phyloP scores from a whole-genome alignment of 2,888 invertebrate species.

The Kryphioiulus occultus region DNA sequence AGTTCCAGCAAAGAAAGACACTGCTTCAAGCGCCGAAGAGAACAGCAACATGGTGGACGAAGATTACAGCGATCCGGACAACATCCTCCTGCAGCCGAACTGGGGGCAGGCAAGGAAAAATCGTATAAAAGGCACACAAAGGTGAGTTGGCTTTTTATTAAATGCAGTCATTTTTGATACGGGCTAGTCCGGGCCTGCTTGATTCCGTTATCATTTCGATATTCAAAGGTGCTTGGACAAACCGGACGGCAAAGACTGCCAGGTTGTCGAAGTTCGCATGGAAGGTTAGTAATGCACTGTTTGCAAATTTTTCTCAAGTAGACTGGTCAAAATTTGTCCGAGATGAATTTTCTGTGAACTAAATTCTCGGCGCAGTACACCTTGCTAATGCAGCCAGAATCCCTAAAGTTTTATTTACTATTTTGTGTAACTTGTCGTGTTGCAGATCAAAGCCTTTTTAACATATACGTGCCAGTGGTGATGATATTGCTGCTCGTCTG shows the following conservation, averaged over 20 bases:
- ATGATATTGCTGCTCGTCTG: background rate
- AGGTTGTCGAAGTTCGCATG: background rate
- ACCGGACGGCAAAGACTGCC: background rate
- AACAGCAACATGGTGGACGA: background rate
- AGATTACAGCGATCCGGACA: background rate
- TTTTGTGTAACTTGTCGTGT: too few species aligned
- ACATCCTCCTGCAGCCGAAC: background rate
- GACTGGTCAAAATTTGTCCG: too few species aligned
- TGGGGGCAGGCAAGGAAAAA: background rate
- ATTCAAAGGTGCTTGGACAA: background rate
- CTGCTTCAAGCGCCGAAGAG: background rate
- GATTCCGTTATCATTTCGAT: background rate
- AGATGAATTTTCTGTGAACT: too few species aligned
- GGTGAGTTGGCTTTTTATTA: background rate
- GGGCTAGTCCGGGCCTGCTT: too few species aligned
- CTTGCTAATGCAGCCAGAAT: too few species aligned
- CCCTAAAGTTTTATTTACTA: too few species aligned
- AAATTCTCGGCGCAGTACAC: too few species aligned
- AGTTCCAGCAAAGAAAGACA: background rate
- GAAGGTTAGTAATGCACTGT: background rate
- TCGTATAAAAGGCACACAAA: background rate
- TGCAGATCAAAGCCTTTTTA: conserved; percentile 37
- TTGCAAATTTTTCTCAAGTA: background rate
- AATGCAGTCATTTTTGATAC: too few species aligned
- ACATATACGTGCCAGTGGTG: background rate